These are phyloP conservation scores for Creontiades dilutus DNA, from an alignment of 2,888 invertebrate genomes.

Conservation along the genomic window DNA sequence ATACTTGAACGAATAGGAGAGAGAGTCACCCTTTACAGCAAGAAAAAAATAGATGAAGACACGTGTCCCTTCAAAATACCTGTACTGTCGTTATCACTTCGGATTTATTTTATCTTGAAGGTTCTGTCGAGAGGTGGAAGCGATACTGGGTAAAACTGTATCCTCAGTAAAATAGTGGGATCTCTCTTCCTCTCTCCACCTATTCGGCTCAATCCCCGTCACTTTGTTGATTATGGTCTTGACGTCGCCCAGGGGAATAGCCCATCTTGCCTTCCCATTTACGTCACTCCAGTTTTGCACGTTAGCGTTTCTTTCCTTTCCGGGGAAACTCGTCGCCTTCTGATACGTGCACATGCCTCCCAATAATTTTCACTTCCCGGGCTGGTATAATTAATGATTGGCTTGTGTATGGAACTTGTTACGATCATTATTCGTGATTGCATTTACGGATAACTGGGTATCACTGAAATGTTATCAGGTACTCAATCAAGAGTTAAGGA, in stretches of 20 bases:
- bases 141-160: not conserved
- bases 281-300: conserved; percentile 6
- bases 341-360: not conserved
- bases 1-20: no score
- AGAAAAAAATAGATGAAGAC: no score
- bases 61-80: no score
- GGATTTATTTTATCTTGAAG: not conserved
- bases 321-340: not conserved
- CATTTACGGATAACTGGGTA: no score
- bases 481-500: no score
- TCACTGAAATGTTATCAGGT: no score
- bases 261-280: conserved; percentile 36
- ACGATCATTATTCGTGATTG: no score
- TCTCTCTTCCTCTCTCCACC: not conserved
- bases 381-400: no score
- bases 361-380: no score
- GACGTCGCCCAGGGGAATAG: conserved; percentile 26
- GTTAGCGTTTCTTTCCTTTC: not conserved
- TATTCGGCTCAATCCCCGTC: conserved; percentile 41
- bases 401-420: no score
- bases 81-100: no score
- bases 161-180: not conserved
- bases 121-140: not conserved
- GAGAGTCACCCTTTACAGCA: no score
- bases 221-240: conserved; percentile 37